A percentile compares a stretch with the other conserved stretches of the same genome.
These are phyloP conservation scores for Peromyscus attwateri DNA, from an alignment of 2,797 vertebrate genomes.

Conservation along the genomic window DNA sequence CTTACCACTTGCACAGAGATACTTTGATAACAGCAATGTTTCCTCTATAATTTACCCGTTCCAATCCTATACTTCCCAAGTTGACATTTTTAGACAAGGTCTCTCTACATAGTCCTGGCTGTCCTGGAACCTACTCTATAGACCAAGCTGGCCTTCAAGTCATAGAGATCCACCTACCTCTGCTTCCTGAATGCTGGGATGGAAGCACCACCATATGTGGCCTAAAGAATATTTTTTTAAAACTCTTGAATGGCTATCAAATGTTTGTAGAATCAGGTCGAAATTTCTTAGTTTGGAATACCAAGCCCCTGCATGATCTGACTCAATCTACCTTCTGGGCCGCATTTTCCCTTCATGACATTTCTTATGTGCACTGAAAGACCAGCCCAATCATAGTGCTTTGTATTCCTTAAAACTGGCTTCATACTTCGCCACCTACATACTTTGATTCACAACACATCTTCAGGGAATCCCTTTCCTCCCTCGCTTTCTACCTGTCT, in stretches of 20 bases:
- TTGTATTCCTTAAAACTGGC: slow-evolving; percentile 26
- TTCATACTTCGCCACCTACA: neutral
- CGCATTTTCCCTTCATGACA: slow-evolving; percentile 6
- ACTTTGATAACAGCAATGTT: slow-evolving; percentile 3
- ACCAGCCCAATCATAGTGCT: neutral
- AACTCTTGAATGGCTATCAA: slow-evolving; percentile 34
- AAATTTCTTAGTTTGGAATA: slow-evolving; percentile 12
- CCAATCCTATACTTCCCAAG: neutral
- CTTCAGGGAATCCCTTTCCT: slow-evolving; percentile 52
- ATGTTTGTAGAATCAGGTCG: slow-evolving; percentile 15
- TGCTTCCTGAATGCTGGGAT: neutral
- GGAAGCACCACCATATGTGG: neutral
- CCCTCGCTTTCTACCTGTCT: slow-evolving; percentile 1
- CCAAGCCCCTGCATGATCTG: neutral
- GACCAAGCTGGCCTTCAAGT: neutral
- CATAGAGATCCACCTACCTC: neutral
- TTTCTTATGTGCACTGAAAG: neutral
- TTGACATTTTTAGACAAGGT: neutral
- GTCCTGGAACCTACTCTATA: neutral
- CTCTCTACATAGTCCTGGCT: neutral
- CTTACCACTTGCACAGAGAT: neutral
- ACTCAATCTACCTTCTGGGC: neutral
- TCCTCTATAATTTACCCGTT: slow-evolving; percentile 24
- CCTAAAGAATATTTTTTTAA: slow-evolving; percentile 5
- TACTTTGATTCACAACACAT: slow-evolving; percentile 36